Percentiles rank a stretch among this genome's conserved stretches.
These are phyloP conservation scores for Lepidurus apus DNA, from an alignment of 1,140 invertebrate genomes.

Conservation along the genomic window DNA sequence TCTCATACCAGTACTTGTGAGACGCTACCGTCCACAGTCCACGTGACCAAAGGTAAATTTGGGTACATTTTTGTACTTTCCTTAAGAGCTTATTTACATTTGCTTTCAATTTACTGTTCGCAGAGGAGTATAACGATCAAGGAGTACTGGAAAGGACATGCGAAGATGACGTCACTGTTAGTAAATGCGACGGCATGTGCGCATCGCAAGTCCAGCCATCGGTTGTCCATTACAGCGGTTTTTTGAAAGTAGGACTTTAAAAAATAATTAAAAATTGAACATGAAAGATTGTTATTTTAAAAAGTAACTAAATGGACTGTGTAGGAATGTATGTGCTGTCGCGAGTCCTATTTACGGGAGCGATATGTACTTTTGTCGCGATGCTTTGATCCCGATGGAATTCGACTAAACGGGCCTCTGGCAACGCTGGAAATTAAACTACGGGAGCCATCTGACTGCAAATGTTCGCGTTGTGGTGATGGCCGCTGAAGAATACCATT, in stretches of 20 bases:
- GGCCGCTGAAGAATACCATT: not conserved
- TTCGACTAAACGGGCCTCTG: conserved; percentile 58
- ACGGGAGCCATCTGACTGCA: conserved; percentile 77
- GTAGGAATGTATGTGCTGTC: conserved; percentile 85
- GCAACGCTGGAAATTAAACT: conserved; percentile 73
- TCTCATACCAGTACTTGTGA: conserved; percentile 52
- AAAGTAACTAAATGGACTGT: conserved; percentile 36
- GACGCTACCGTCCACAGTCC: conserved; percentile 69
- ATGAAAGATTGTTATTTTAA: not conserved
- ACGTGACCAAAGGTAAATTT: conserved; percentile 64
- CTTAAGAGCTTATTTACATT: too few species aligned
- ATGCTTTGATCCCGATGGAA: conserved; percentile 80
- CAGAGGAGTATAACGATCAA: conserved; percentile 80
- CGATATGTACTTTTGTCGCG: conserved; percentile 70
- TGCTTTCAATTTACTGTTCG: conserved; percentile 37
- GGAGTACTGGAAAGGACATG: conserved; percentile 73
- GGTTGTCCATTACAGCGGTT: conserved; percentile 76
- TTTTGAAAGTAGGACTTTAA: conserved; percentile 65
- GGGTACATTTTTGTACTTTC: too few species aligned
- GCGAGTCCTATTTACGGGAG: conserved; percentile 75
- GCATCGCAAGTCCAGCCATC: conserved; percentile 84
- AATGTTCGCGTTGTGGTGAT: conserved; percentile 77
- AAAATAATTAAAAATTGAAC: not conserved
- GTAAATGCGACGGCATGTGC: conserved; percentile 84
- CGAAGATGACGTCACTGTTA: conserved; percentile 75